Base-by-base conservation (phyloP, 2,888 invertebrate species). In the Machimus rusticus region DNA sequence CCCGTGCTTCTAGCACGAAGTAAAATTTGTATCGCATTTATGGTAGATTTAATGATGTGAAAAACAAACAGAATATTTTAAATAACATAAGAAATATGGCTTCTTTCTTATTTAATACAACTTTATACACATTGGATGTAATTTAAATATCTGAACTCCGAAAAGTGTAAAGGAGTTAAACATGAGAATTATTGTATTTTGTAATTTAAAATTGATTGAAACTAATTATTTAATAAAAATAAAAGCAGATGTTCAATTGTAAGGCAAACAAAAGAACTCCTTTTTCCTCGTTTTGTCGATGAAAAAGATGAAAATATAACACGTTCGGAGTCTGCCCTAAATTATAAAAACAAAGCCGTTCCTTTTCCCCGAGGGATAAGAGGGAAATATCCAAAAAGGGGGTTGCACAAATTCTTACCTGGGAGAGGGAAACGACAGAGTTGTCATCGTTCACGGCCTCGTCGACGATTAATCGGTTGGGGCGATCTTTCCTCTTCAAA, bases 371-470 rank as follows among this genome's bases (percentile, higher is more conserved):
- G 28, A 23, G 28, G 28, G 12, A 55, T 55, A 12, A 66, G 19
- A 66, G 8, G 12, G 6, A 23, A 23, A 57, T 57, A 1, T 51
- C 5, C 4, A 6, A 6, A 2, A 19, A 19, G 57, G 55, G 55
- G 23, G 1, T 23, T 57, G 19, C 1, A 19, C 9, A 23, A 57
- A 9, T 14, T 89, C 89, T 92, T 92, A 97, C 97, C 95, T 99
- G 99, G 90, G 99, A 99, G 89, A 99, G 94, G 39, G 98, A 96
- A 89, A 99, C 98, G 89, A 99, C 99, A 0, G 99, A 99, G 93
- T 99, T 99, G 93, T 99, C 99, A 95, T 99, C 99, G 93, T 98
- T 99, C 90, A 97, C 96, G 46, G 99, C 98, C 93, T 99, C 99
- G 92, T 99, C 99, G 28, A 99, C 99, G 91, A 99, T 95, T 89